Percentiles rank a stretch among this genome's conserved stretches.
Conservation (phyloP, 2,888 invertebrate genomes). For the Blera fallax region DNA sequence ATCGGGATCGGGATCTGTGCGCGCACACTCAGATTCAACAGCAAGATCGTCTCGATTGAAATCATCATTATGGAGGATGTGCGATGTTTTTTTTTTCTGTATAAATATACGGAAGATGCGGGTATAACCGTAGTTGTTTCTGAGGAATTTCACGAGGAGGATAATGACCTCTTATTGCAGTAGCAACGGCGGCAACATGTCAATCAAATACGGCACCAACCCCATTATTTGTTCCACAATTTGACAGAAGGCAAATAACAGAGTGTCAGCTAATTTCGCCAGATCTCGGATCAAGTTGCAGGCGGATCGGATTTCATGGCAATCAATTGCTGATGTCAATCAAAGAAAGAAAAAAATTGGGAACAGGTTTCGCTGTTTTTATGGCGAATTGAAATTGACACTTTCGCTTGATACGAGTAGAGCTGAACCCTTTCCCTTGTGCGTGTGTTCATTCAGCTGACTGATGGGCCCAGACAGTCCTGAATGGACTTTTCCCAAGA, state of each 20-base stretch:
- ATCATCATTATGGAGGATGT: background rate
- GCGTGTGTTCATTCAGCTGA: background rate
- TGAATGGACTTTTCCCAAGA: background rate
- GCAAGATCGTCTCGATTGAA: background rate
- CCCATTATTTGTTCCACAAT: constrained; percentile 48
- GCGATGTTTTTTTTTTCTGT: background rate
- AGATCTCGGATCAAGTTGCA: constrained; percentile 24
- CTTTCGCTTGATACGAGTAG: background rate
- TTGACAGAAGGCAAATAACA: constrained; percentile 43
- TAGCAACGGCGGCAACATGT: constrained; percentile 29
- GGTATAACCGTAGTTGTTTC: constrained; percentile 11
- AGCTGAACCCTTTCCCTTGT: background rate
- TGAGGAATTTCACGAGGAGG: constrained; percentile 20
- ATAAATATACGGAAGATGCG: constrained; percentile 18
- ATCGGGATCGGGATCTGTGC: constrained; percentile 32
- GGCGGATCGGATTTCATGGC: constrained; percentile 35
- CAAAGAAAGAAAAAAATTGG: constrained; percentile 6
- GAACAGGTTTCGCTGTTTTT: background rate
- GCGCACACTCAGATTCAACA: background rate
- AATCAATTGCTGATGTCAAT: constrained; percentile 41
- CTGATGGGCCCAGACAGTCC: constrained; percentile 1
- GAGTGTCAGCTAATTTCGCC: constrained; percentile 39
- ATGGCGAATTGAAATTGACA: background rate
- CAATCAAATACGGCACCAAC: constrained; percentile 31
- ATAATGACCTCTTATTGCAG: constrained; percentile 25